Percentiles rank a stretch among this genome's conserved stretches.
Evolutionary conservation across 2,113 vertebrate genomes (phyloP).

Genomic region (Catharus bicknelli): DNA sequence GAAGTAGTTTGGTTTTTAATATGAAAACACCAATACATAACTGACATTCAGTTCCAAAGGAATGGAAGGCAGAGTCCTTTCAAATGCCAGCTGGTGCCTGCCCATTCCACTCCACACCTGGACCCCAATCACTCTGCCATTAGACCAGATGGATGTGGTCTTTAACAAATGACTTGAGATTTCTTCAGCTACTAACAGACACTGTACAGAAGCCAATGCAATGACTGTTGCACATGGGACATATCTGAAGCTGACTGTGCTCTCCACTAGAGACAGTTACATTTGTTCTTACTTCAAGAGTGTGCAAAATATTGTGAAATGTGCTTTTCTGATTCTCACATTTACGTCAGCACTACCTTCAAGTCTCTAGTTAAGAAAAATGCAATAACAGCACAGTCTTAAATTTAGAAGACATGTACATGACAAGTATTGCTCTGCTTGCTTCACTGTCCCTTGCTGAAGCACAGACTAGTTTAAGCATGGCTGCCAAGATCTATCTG

Average conservation of each 20-base stretch:
- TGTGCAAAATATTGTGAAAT: background rate
- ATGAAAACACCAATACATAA: background rate
- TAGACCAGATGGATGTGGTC: background rate
- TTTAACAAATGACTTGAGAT: background rate
- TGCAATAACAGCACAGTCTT: background rate
- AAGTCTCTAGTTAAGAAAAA: background rate
- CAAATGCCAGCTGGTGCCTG: accelerated
- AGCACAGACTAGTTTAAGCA: background rate
- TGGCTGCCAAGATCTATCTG: background rate
- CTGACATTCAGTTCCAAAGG: background rate
- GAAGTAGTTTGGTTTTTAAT: background rate
- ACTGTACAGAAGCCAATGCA: accelerated
- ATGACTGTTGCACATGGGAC: background rate
- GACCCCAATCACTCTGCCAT: background rate
- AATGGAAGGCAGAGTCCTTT: background rate
- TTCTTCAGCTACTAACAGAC: background rate
- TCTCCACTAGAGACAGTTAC: background rate
- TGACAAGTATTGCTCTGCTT: background rate
- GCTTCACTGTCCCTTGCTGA: background rate
- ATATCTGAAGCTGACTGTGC: background rate
- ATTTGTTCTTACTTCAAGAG: background rate
- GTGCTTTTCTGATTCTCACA: background rate
- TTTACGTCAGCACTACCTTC: background rate
- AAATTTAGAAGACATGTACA: background rate
- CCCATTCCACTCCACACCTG: background rate